A percentile compares a stretch with the other conserved stretches of the same genome.
Conservation (phyloP, 2,113 vertebrate genomes). For the Australoheros scitulus region DNA sequence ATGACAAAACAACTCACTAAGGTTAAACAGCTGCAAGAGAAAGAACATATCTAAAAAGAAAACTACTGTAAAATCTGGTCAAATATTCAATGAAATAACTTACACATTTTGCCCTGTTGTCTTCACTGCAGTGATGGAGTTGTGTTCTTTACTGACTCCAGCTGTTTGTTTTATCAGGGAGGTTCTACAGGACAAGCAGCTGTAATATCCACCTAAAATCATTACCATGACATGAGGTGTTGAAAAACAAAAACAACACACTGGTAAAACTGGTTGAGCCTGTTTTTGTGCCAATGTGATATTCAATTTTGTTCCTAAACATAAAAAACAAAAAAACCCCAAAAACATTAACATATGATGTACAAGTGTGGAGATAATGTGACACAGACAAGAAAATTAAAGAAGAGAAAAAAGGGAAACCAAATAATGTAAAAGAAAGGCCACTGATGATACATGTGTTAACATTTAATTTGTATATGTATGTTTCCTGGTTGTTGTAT, state of each 20-base stretch:
- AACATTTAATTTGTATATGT: not conserved
- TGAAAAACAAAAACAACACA: not conserved
- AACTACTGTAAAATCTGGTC: too few species aligned
- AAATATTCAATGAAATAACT: not conserved
- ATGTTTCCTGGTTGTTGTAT: too few species aligned
- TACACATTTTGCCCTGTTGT: not conserved
- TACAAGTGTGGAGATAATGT: not conserved
- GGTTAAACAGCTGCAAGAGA: too few species aligned
- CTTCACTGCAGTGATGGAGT: not conserved
- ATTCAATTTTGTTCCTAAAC: not conserved
- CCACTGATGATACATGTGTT: not conserved
- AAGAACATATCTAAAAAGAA: too few species aligned
- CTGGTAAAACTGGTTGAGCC: not conserved
- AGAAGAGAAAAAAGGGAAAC: not conserved
- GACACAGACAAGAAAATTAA: not conserved
- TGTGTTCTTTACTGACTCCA: not conserved
- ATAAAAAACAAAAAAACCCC: not conserved
- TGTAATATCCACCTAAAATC: not conserved
- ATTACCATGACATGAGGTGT: not conserved
- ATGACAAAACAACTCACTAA: too few species aligned
- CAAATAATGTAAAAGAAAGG: too few species aligned
- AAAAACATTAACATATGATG: not conserved
- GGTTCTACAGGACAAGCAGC: not conserved
- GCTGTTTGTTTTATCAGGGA: not conserved
- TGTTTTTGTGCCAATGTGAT: rapidly evolving